Evolutionary conservation across 1,140 invertebrate species (phyloP).

Genomic region (Temnothorax curvispinosus): DNA sequence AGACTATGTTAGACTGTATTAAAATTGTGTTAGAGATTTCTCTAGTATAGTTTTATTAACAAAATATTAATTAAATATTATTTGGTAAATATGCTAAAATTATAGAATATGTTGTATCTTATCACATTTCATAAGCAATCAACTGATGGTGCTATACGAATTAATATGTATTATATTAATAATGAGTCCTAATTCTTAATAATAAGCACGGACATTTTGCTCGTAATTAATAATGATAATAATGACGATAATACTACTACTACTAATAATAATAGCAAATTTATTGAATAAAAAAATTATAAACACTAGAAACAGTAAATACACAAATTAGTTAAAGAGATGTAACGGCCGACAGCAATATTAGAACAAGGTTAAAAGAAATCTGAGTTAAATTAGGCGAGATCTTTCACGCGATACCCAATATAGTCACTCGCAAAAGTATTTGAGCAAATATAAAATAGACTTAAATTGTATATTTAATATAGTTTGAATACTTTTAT

Average conservation of each 20-base stretch:
- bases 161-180: not conserved
- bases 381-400: slow-evolving; percentile 25
- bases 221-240: not conserved
- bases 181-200: not conserved
- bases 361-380: not conserved
- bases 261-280: not conserved
- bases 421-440: slow-evolving; percentile 21
- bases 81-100: not conserved
- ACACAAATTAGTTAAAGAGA: not conserved
- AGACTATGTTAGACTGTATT: not conserved
- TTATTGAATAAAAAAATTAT: not conserved
- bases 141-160: not conserved
- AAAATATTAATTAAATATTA: not conserved
- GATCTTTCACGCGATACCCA: not conserved
- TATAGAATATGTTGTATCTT: not conserved
- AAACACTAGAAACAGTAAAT: not conserved
- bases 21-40: not conserved
- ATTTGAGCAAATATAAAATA: not conserved
- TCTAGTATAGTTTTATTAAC: not conserved
- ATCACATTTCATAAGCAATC: not conserved
- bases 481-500: not conserved
- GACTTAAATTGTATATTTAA: not conserved
- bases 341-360: not conserved
- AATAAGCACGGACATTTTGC: no score
- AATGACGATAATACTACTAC: not conserved